These are phyloP conservation scores for Typhlomys cinereus DNA, from an alignment of 2,113 vertebrate genomes.

Conservation along the genomic window DNA sequence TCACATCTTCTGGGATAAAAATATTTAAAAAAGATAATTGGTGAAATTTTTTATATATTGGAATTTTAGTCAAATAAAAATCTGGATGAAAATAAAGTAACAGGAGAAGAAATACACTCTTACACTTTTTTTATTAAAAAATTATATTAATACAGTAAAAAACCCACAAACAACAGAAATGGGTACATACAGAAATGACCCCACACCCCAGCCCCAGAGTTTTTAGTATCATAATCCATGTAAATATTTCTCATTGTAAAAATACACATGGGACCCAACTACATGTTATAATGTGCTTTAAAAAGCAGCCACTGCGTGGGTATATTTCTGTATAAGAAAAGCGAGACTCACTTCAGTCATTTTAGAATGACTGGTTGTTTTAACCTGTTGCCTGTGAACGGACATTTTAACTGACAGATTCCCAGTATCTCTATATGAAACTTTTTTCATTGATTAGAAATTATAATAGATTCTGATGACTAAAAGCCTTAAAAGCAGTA, in stretches of 20 bases:
- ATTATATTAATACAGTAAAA: conserved; percentile 52
- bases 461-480: not conserved
- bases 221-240: not conserved
- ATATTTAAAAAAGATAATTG: conserved; percentile 58
- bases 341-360: not conserved
- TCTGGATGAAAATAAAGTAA: conserved; percentile 57
- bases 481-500: not conserved
- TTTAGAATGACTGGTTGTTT: not conserved
- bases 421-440: not conserved
- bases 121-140: conserved; percentile 70
- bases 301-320: not conserved
- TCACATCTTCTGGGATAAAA: conserved; percentile 74
- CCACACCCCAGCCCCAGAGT: not conserved
- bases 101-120: conserved; percentile 8
- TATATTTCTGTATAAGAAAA: not conserved
- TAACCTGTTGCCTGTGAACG: not conserved
- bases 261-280: not conserved
- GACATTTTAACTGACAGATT: not conserved
- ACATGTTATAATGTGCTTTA: not conserved
- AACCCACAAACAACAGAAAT: conserved; percentile 34
- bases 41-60: conserved; percentile 40
- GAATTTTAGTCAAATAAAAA: conserved; percentile 58
- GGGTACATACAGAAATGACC: not conserved
- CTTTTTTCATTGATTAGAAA: not conserved
- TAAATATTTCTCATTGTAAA: conserved; percentile 12